These are phyloP conservation scores for Lagorchestes hirsutus DNA, from an alignment of 2,797 vertebrate species.

Conservation along the genomic window DNA sequence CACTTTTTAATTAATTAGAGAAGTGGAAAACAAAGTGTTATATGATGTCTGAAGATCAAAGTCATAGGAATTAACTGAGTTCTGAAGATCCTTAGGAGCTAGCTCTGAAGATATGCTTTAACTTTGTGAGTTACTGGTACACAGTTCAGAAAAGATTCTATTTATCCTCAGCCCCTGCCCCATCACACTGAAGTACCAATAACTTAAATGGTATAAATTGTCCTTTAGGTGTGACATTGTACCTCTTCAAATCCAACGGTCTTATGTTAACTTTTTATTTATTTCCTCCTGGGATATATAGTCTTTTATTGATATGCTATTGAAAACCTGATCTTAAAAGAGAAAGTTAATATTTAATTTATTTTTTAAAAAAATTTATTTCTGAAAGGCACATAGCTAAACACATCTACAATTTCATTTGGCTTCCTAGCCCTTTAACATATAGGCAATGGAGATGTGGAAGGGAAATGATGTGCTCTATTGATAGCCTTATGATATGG, in stretches of 20 bases:
- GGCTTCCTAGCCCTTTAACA: neutral
- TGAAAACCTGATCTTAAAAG: neutral
- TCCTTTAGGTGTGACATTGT: neutral
- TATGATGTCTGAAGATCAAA: too few relatives aligned
- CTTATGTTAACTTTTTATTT: neutral
- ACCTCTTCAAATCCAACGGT: neutral
- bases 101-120: too few relatives aligned
- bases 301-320: neutral
- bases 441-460: neutral
- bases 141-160: neutral
- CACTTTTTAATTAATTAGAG: too few relatives aligned
- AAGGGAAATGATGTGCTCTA: neutral
- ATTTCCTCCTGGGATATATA: neutral
- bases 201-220: neutral
- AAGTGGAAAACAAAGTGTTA: too few relatives aligned
- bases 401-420: constrained; percentile 5
- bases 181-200: neutral
- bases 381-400: constrained; percentile 25
- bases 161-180: neutral
- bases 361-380: neutral
- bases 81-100: too few relatives aligned
- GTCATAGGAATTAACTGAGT: too few relatives aligned
- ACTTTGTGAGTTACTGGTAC: too few relatives aligned
- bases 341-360: neutral
- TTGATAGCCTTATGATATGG: neutral